Percentiles rank a stretch among this genome's conserved stretches.
Conservation (phyloP, 2,797 vertebrate genomes). For the Peromyscus attwateri region DNA sequence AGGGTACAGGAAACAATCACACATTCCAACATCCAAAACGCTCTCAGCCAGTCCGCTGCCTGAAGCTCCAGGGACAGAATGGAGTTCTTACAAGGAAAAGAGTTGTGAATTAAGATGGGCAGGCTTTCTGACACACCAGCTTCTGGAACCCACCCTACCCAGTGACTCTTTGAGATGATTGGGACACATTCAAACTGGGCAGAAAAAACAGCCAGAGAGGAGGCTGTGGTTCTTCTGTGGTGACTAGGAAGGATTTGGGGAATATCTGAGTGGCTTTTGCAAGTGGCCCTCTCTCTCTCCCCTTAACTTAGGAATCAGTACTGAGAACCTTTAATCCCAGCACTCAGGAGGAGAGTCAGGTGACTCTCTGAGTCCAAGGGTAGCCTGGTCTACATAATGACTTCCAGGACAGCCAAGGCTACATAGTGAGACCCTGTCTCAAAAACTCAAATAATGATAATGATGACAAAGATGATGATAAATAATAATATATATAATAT, state of each 20-base stretch:
- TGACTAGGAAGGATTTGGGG: slow-evolving; percentile 66
- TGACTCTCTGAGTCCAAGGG: background rate
- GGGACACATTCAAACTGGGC: slow-evolving; percentile 16
- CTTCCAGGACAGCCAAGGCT: background rate
- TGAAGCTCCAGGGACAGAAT: background rate
- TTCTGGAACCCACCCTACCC: slow-evolving; percentile 13
- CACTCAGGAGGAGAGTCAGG: background rate
- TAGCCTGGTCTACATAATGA: background rate
- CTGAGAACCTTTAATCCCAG: background rate
- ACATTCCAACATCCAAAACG: background rate
- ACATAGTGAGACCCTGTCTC: background rate
- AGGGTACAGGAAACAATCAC: background rate
- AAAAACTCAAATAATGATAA: background rate
- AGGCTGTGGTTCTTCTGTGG: background rate
- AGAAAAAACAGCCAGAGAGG: slow-evolving; percentile 23
- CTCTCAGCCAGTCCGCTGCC: background rate
- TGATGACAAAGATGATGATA: background rate
- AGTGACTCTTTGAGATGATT: background rate
- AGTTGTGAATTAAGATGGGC: background rate
- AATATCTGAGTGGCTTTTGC: slow-evolving; percentile 46
- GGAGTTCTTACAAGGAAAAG: background rate
- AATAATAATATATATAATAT: no score
- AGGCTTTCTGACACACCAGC: background rate
- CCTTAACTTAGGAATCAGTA: slow-evolving; percentile 20
- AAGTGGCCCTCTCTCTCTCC: background rate